A percentile compares a stretch with the other conserved stretches of the same genome.
Evolutionary conservation across 2,888 invertebrate species (phyloP).

Genomic region (Meliscaeva auricollis): DNA sequence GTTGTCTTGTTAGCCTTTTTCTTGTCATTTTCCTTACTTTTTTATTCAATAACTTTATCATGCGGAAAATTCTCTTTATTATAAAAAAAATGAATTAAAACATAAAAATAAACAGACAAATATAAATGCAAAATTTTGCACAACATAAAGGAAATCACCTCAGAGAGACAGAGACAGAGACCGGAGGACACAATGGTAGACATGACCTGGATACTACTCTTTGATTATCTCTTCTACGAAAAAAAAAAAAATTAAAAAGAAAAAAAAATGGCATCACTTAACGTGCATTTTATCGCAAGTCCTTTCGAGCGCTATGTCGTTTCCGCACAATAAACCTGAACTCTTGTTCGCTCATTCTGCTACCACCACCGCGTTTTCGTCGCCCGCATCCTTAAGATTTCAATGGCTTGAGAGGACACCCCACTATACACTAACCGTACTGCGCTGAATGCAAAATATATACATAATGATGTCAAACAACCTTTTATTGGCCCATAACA

Average conservation of each 20-base stretch:
- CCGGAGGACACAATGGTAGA: conserved; percentile 38
- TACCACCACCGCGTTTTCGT: not conserved
- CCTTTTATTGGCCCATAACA: conserved; percentile 73
- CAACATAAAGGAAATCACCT: conserved; percentile 47
- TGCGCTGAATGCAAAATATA: conserved; percentile 56
- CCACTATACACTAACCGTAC: conserved; percentile 1
- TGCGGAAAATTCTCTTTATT: not conserved
- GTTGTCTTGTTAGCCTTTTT: not conserved
- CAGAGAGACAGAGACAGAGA: conserved; percentile 19
- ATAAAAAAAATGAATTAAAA: not conserved
- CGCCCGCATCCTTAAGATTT: not conserved
- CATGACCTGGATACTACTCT: conserved; percentile 66
- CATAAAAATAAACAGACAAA: not conserved
- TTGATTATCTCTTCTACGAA: conserved; percentile 59
- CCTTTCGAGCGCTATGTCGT: conserved; percentile 52
- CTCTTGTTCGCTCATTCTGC: not conserved
- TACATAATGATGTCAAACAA: conserved; percentile 71
- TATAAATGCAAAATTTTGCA: not conserved
- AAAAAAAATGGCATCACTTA: conserved; percentile 58
- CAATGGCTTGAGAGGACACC: not conserved
- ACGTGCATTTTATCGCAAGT: conserved; percentile 62
- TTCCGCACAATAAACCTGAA: conserved; percentile 68
- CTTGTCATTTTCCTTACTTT: not conserved
- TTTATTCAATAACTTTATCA: not conserved
- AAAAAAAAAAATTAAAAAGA: not conserved